Base-by-base conservation (phyloP, 2,797 vertebrate genomes). In the Brotula barbata region DNA sequence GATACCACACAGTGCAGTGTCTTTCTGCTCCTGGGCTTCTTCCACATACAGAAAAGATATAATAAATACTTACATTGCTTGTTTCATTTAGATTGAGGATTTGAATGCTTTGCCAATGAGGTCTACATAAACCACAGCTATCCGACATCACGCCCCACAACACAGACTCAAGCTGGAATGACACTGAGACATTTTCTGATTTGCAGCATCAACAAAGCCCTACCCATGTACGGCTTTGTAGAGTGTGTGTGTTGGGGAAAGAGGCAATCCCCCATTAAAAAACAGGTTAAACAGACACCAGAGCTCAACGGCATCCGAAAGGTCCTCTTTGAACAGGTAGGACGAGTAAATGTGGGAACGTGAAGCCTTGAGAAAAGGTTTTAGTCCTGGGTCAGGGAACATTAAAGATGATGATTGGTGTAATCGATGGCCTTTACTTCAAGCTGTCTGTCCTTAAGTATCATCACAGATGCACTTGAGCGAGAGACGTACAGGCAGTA, bases 211-310 rank as follows among this genome's bases (percentile, higher is more conserved):
- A 54, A 34, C 61, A 48, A 47, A 23, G 52, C 54, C 47, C 16
- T 64, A 47, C 15, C 56, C 60, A n/a, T 56, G 36, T 9, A 22
- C 15, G 5, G 58, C 23, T 36, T 1, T 28, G 4, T 28, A 8
- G 4, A 28, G 16, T 55, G 25, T 73, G 12, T 48, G 34, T 25
- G 10, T 11, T 0, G 28, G 7, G 34, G 34, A 19, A 34, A 10
- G 31, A 45, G 31, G 13, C 58, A 14, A 15, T 48, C 41, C 20
- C 7, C 10, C 4, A 15, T 44, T n/a, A 23, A 17, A 68, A 77
- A 80, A 79, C 58, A 49, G 63, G 73, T 80, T 71, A 3, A 16
- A 34, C 57, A 72, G 47, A 71, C 43, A 40, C 34, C 23, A 55
- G 54, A 34, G 23, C 8, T 70, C 17, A 33, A 40, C 52, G 66